Evolutionary conservation across 1,140 invertebrate species (phyloP).

Genomic region (Geopemphigus sp.): DNA sequence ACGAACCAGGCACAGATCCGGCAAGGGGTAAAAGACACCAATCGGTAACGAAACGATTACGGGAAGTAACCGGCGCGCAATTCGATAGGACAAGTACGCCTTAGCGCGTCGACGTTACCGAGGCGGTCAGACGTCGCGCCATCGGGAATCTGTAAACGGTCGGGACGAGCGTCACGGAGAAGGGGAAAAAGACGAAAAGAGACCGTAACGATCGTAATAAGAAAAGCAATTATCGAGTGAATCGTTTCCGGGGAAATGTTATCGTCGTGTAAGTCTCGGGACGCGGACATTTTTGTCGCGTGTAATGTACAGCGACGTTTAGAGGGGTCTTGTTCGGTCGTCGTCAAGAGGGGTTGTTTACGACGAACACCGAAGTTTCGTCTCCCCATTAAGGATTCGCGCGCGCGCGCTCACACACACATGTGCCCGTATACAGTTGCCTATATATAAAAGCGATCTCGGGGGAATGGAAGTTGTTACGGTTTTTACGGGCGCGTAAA

Average conservation of each 20-base stretch:
- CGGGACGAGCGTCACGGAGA: neutral
- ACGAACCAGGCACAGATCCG: too few relatives aligned
- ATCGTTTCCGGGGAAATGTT: conserved; percentile 16
- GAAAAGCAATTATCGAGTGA: conserved; percentile 47
- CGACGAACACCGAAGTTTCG: conserved; percentile 36
- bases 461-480: neutral
- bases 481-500: neutral
- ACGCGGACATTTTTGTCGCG: conserved; percentile 18
- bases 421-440: neutral
- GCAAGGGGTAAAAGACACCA: too few relatives aligned
- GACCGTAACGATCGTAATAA: conserved; percentile 24
- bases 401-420: neutral
- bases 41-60: too few relatives aligned
- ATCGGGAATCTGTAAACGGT: conserved; percentile 16
- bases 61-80: too few relatives aligned
- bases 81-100: too few relatives aligned
- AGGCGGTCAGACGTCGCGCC: conserved; percentile 35
- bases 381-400: neutral
- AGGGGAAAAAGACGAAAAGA: neutral
- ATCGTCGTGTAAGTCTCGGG: neutral
- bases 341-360: conserved; percentile 40
- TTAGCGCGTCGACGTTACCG: too few relatives aligned
- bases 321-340: neutral
- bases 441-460: neutral
- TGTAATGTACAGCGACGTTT: conserved; percentile 39